These are phyloP conservation scores for Ips nitidus DNA, from an alignment of 1,140 invertebrate species.

Conservation along the genomic window DNA sequence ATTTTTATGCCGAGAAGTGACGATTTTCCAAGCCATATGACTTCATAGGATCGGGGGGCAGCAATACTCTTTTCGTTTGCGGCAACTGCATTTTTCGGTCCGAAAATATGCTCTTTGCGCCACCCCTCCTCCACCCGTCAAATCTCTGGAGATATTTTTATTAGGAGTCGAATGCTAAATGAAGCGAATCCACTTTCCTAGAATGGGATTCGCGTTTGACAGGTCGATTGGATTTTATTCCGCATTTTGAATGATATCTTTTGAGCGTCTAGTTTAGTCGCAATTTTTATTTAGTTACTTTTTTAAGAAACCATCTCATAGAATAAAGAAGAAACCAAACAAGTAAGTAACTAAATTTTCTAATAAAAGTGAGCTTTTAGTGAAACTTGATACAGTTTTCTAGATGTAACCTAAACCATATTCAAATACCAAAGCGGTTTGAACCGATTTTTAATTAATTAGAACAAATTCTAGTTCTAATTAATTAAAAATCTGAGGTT, in stretches of 20 bases:
- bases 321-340: too few species aligned
- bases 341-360: too few species aligned
- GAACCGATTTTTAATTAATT: slow-evolving; percentile 8
- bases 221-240: slow-evolving; percentile 18
- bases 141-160: slow-evolving; percentile 16
- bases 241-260: neutral
- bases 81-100: slow-evolving; percentile 11
- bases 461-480: slow-evolving; percentile 1
- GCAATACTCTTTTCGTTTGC: neutral
- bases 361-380: too few species aligned
- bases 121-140: neutral
- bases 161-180: slow-evolving; percentile 22
- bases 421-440: neutral
- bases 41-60: neutral
- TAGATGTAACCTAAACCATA: neutral
- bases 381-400: slow-evolving; percentile 2
- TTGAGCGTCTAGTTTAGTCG: neutral
- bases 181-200: slow-evolving; percentile 22
- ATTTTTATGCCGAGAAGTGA: slow-evolving; percentile 12
- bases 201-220: slow-evolving; percentile 24
- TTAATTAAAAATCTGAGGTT: neutral
- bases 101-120: slow-evolving; percentile 15
- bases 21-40: slow-evolving; percentile 10
- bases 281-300: too few species aligned
- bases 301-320: too few species aligned